Evolutionary conservation across 1,140 invertebrate species (phyloP).

Genomic region (Papilio polyxenes): DNA sequence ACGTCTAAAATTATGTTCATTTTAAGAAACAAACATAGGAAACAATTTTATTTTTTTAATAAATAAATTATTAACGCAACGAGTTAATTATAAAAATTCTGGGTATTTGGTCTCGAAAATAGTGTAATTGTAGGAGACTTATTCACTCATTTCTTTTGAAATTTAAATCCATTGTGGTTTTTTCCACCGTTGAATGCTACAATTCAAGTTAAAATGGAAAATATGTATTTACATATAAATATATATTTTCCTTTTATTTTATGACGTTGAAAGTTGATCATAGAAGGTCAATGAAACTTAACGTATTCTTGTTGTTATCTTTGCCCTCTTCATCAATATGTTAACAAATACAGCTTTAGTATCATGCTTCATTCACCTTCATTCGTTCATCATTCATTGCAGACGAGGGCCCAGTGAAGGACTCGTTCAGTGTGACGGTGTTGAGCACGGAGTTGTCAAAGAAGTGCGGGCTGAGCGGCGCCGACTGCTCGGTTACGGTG

Average conservation of each 20-base stretch:
- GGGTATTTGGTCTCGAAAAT: background rate
- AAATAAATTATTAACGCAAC: too few relatives aligned
- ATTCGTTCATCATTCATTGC: constrained; percentile 57
- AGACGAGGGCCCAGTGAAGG: constrained; percentile 69
- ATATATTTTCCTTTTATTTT: too few relatives aligned
- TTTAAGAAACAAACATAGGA: too few relatives aligned
- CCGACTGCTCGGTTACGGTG: constrained; percentile 59
- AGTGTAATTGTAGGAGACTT: background rate
- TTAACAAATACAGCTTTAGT: background rate
- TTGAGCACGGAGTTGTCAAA: constrained; percentile 60
- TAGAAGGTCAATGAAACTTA: too few relatives aligned
- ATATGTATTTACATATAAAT: too few relatives aligned
- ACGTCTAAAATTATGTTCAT: too few relatives aligned
- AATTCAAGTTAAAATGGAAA: too few relatives aligned
- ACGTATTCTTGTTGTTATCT: background rate
- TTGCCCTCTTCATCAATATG: background rate
- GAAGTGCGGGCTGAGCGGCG: constrained; percentile 56
- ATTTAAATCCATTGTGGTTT: background rate
- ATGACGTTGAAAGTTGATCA: too few relatives aligned
- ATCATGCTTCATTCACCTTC: constrained; percentile 54
- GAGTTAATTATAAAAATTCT: background rate
- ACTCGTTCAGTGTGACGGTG: constrained; percentile 68
- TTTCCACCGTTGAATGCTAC: background rate
- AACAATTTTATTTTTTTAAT: too few relatives aligned
- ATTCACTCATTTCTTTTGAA: background rate